Conservation (phyloP, 2,113 vertebrate genomes). For the Corvus moneduloides region DNA sequence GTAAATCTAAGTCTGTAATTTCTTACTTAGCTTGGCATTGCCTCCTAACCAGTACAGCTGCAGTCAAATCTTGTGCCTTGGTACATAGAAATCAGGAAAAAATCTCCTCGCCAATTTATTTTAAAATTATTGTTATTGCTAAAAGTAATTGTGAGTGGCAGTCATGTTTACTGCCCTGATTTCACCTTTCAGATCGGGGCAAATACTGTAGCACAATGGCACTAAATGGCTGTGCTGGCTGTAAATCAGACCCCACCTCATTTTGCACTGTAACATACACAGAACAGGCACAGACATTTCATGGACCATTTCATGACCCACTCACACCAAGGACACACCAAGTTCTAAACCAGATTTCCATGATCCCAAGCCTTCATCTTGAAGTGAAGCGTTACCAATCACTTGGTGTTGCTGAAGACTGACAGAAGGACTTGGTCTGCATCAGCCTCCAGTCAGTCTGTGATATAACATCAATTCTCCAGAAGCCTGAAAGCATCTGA, state of each 20-base stretch:
- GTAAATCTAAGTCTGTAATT: neutral
- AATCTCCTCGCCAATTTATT: neutral
- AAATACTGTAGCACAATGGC: neutral
- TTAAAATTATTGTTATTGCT: neutral
- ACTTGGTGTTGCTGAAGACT: neutral
- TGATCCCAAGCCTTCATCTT: neutral
- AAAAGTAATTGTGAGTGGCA: neutral
- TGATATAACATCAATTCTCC: neutral
- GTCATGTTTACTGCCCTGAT: neutral
- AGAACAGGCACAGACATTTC: neutral
- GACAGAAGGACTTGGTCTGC: neutral
- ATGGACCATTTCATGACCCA: neutral
- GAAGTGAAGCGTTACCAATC: neutral
- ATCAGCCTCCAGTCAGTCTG: neutral
- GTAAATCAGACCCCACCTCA: neutral
- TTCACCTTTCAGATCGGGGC: neutral
- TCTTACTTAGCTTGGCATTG: neutral
- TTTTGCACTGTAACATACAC: neutral
- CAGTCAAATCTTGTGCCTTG: neutral
- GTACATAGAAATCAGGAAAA: neutral
- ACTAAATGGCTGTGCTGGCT: neutral
- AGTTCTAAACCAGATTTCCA: neutral
- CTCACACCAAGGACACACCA: neutral
- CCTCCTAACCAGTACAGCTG: neutral
- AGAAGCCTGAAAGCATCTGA: neutral